phyloP scores from a whole-genome alignment of 2,888 invertebrate species.

The Heliconius erato region DNA sequence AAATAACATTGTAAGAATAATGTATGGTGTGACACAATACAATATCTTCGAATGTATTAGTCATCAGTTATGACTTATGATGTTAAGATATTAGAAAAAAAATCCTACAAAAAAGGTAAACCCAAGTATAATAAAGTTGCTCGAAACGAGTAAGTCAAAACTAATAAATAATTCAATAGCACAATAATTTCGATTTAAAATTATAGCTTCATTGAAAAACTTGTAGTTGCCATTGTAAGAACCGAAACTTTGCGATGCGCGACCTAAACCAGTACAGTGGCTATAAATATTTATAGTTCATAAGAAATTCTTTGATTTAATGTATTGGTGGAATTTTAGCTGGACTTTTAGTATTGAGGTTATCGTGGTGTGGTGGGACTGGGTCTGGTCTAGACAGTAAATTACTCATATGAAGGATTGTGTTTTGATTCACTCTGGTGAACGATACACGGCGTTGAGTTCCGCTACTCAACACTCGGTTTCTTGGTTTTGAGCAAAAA shows the following conservation, averaged over 20 bases:
- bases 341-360: not conserved
- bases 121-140: slow-evolving; percentile 25
- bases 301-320: slow-evolving; percentile 31
- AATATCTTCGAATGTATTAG: not conserved
- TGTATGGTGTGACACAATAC: not conserved
- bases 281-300: slow-evolving; percentile 39
- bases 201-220: slow-evolving; percentile 40
- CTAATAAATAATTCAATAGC: slow-evolving; percentile 35
- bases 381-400: not conserved
- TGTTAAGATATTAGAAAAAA: slow-evolving; percentile 8
- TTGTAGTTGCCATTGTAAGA: slow-evolving; percentile 31
- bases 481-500: too few species aligned
- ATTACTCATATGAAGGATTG: not conserved
- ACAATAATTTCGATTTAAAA: slow-evolving; percentile 29
- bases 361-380: not conserved
- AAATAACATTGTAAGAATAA: not conserved
- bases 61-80: slow-evolving; percentile 9
- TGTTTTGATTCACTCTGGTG: not conserved
- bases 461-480: not conserved
- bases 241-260: slow-evolving; percentile 31
- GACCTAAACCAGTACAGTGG: slow-evolving; percentile 23
- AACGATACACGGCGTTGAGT: not conserved
- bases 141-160: slow-evolving; percentile 14
- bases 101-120: slow-evolving; percentile 1
- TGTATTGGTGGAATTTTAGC: not conserved